Conservation (phyloP, 2,888 invertebrate species). For the Liposcelis brunnea region DNA sequence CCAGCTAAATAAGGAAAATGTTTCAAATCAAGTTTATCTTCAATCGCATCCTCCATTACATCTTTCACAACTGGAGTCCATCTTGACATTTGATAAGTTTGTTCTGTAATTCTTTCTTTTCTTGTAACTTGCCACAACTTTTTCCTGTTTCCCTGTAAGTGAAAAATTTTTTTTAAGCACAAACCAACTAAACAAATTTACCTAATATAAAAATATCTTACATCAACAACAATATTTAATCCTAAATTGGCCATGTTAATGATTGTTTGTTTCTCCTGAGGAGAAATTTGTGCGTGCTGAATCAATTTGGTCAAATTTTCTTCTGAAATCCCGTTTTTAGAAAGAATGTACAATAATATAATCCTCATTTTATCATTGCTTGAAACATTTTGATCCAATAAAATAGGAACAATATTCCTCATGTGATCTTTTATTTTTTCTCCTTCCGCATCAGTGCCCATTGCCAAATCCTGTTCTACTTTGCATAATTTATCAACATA, state of each 20-base stretch:
- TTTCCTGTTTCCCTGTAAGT: conserved; percentile 56
- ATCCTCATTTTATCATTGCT: conserved; percentile 92
- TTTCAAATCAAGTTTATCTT: conserved; percentile 88
- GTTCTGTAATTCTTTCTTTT: conserved; percentile 91
- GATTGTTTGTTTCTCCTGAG: conserved; percentile 89
- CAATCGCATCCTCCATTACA: conserved; percentile 95
- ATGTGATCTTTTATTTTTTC: conserved; percentile 99
- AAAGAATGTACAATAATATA: conserved; percentile 92
- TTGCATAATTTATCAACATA: conserved; percentile 36
- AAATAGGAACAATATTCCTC: conserved; percentile 94
- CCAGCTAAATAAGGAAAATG: conserved; percentile 94
- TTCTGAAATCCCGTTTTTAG: conserved; percentile 96
- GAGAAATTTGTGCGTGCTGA: conserved; percentile 90
- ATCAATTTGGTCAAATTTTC: conserved; percentile 95
- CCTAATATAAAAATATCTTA: conserved; percentile 42
- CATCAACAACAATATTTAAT: conserved; percentile 89
- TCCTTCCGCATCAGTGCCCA: conserved; percentile 98
- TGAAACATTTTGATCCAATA: conserved; percentile 72
- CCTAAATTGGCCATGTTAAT: conserved; percentile 86
- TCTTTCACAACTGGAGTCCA: conserved; percentile 99
- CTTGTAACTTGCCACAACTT: conserved; percentile 76
- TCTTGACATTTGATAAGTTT: conserved; percentile 96
- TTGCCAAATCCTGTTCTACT: conserved; percentile 97
- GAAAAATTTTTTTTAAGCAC: no score
- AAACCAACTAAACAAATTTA: no score